These are phyloP conservation scores for Nomia melanderi DNA, from an alignment of 1,140 invertebrate species.

Conservation along the genomic window DNA sequence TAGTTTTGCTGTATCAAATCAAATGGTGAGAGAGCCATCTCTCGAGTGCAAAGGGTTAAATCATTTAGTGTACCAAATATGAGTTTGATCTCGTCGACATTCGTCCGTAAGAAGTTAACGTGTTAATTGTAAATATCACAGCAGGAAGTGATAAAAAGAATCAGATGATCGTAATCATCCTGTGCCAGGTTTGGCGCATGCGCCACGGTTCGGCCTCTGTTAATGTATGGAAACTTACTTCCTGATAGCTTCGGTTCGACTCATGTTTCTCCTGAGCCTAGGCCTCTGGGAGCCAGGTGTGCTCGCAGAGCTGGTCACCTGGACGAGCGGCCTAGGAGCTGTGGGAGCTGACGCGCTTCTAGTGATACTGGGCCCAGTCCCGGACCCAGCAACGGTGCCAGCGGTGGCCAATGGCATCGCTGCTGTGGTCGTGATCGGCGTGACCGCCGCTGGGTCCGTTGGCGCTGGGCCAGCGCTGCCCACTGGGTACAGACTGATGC, in stretches of 20 bases:
- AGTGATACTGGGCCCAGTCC: conserved; percentile 64
- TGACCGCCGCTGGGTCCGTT: conserved; percentile 73
- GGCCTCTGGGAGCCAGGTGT: conserved; percentile 73
- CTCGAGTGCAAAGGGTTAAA: too few relatives aligned
- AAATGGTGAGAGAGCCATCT: too few relatives aligned
- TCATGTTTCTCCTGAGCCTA: conserved; percentile 72
- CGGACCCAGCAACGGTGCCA: conserved; percentile 48
- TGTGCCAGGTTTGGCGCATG: too few relatives aligned
- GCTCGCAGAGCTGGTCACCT: conserved; percentile 67
- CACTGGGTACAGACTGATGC: conserved; percentile 71
- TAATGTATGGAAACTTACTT: conserved; percentile 69
- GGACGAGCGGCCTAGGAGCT: conserved; percentile 67
- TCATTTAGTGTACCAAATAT: too few relatives aligned
- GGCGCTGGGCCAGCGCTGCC: conserved; percentile 59
- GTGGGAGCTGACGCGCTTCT: conserved; percentile 75
- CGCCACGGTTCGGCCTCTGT: too few relatives aligned
- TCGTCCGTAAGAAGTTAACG: too few relatives aligned
- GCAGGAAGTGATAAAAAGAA: too few relatives aligned
- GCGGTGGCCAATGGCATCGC: conserved; percentile 39
- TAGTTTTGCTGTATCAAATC: too few relatives aligned
- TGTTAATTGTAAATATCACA: too few relatives aligned
- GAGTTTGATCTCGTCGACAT: too few relatives aligned
- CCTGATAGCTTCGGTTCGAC: conserved; percentile 76
- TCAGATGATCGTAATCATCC: too few relatives aligned
- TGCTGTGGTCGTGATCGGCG: conserved; percentile 65